Conservation (phyloP, 2,113 vertebrate genomes). For the Anhinga rufa region DNA sequence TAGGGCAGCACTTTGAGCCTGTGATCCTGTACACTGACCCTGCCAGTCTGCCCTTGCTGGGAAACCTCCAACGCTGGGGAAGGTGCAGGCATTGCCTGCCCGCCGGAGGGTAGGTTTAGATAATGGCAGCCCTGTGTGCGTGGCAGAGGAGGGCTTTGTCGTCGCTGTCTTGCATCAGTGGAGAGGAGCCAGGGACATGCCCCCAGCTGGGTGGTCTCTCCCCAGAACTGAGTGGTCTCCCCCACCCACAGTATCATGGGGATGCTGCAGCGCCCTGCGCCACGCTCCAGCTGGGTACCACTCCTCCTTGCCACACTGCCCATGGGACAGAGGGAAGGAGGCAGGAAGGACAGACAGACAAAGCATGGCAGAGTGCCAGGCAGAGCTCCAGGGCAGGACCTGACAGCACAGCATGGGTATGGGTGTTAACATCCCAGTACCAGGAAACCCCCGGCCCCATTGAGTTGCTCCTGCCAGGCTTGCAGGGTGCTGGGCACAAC, state of each 20-base stretch:
- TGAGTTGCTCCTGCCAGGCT: not conserved
- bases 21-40: not conserved
- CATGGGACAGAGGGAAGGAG: not conserved
- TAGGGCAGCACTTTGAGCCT: not conserved
- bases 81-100: not conserved
- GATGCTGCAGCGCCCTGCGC: not conserved
- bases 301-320: not conserved
- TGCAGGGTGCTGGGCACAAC: not conserved
- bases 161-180: not conserved
- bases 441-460: not conserved
- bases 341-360: not conserved
- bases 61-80: not conserved
- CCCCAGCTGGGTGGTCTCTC: not conserved
- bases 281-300: not conserved
- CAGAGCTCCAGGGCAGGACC: not conserved
- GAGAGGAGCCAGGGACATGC: not conserved
- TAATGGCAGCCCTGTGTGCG: fast-evolving
- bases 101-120: not conserved
- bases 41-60: not conserved
- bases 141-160: not conserved
- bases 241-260: not conserved
- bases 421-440: not conserved
- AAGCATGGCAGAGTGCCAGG: not conserved
- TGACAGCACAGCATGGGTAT: not conserved
- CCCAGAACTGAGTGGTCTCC: not conserved